Base-by-base conservation (phyloP, 2,113 vertebrate species). In the Pseudorhombus dupliciocellatus region DNA sequence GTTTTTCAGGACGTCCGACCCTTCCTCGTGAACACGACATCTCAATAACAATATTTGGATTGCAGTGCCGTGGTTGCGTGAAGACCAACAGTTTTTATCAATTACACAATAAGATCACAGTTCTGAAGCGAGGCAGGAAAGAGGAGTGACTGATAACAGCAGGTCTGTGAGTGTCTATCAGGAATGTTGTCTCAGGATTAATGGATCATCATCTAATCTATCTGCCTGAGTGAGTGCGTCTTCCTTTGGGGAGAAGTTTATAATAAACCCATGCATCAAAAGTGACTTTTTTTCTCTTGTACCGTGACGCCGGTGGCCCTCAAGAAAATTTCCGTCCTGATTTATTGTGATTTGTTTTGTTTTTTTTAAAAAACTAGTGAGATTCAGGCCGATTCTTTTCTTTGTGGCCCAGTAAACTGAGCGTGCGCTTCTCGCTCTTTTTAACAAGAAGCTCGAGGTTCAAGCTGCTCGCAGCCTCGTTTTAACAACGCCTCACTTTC, bases 271-370 rank as follows among this genome's bases (percentile, higher is more conserved):
- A 64, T 68, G 34, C 55, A 76, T 79, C 69, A 67, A 67, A 63
- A 52, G 62, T 21, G 56, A 76, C 62, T 67, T 66, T 1, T 22
- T 22, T 52, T 52, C 18, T 7, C 42, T 5, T 14, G 37, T 21
- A 34, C 51, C 40, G 4, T 26, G 61, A 50, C 34, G 50, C 25
- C 24, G 56, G 40, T 21, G 30, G 46, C 69, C 65, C 56, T 77
- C 26, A 31, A 34, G 24, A 37, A 69, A 28, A 52, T 4, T 1
- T 11, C 21, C 21, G 4, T 22, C 50, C 21, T 1, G 0, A 53
- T 53, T 53, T 62, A 16, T 48, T 51, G 66, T 75, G 71, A 79
- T 81, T 72, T 53, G 55, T 66, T 72, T 66, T 59, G 26, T n/a
- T n/a, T 37, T 68, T 65, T 48, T 56, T 42, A 5, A 20, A 59